Percentiles rank a stretch among this genome's conserved stretches.
Conservation (phyloP, 2,113 vertebrate genomes). For the Saimiri boliviensis region DNA sequence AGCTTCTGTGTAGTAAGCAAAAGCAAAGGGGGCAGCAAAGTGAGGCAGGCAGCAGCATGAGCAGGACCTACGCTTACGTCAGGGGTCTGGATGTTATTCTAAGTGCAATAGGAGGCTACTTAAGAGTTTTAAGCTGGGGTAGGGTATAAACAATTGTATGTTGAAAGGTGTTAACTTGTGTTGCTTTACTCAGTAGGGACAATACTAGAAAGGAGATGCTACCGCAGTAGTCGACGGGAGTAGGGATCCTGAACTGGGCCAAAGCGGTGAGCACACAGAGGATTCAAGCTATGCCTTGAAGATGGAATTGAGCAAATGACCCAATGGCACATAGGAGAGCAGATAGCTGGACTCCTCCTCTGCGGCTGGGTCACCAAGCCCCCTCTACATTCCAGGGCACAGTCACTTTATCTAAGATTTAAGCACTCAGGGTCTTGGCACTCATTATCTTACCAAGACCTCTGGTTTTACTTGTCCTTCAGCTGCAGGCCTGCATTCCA, state of each 20-base stretch:
- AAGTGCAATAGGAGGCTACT: not conserved
- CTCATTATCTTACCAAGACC: not conserved
- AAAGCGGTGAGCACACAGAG: not conserved
- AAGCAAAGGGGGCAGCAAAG: not conserved
- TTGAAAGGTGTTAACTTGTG: not conserved
- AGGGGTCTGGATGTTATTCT: not conserved
- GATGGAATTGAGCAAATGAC: not conserved
- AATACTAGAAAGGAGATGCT: not conserved
- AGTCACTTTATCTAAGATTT: not conserved
- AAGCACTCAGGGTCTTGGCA: not conserved
- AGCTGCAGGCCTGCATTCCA: slow-evolving; percentile 51
- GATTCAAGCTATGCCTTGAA: not conserved
- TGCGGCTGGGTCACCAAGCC: not conserved
- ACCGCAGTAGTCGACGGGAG: not conserved
- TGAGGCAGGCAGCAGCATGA: not conserved
- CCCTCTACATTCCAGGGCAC: not conserved
- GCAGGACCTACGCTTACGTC: not conserved
- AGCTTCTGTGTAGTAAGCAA: too few relatives aligned
- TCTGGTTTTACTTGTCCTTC: slow-evolving; percentile 57
- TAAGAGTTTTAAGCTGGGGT: not conserved
- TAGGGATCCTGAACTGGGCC: not conserved
- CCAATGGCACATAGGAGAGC: not conserved
- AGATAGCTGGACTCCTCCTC: not conserved
- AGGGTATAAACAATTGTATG: not conserved
- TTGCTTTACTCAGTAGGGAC: not conserved